phyloP scores from a whole-genome alignment of 2,113 vertebrate genomes.

The Hippocampus guttulatus region DNA sequence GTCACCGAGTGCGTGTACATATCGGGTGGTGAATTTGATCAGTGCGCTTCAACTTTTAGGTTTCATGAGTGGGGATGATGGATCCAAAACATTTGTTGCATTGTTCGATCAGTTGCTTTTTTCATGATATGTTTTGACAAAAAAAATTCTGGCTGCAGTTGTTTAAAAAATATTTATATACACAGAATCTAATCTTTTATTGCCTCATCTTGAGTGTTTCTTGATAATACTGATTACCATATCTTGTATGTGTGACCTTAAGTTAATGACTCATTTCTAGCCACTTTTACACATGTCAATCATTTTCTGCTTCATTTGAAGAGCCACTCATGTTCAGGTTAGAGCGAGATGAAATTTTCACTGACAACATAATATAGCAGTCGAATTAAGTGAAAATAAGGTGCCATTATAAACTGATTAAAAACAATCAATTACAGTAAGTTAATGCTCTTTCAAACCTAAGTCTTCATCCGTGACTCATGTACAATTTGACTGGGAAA shows the following conservation, averaged over 20 bases:
- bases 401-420: background rate
- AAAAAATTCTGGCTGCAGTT: background rate
- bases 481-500: background rate
- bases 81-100: background rate
- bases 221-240: background rate
- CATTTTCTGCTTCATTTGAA: too few species aligned
- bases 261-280: background rate
- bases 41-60: background rate
- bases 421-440: background rate
- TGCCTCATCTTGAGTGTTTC: background rate
- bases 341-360: too few species aligned
- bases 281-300: background rate
- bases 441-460: background rate
- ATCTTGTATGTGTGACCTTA: background rate
- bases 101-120: background rate
- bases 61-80: background rate
- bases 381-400: background rate
- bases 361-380: background rate
- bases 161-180: background rate
- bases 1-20: constrained; percentile 3
- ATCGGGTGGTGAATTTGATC: constrained; percentile 5
- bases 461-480: background rate
- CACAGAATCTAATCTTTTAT: too few species aligned
- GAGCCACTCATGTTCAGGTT: too few species aligned
- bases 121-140: background rate